Evolutionary conservation across 2,888 invertebrate genomes (phyloP).

Genomic region (Abrostola triplasia): DNA sequence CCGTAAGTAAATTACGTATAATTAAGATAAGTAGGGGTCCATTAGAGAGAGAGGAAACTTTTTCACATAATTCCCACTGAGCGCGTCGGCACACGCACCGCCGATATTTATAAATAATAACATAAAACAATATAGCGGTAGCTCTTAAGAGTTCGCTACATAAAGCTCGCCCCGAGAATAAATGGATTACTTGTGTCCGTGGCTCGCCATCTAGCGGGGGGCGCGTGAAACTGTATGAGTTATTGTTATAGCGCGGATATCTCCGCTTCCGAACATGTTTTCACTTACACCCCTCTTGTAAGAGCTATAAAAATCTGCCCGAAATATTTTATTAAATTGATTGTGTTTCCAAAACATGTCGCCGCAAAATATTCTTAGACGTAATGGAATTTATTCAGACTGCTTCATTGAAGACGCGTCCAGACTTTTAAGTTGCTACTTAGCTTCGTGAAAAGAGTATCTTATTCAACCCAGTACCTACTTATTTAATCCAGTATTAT

Average conservation of each 20-base stretch:
- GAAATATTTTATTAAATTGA: constrained; percentile 82
- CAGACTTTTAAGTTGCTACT: constrained; percentile 35
- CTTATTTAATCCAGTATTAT: constrained; percentile 22
- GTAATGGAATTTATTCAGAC: constrained; percentile 45
- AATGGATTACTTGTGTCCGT: constrained; percentile 88
- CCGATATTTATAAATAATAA: constrained; percentile 85
- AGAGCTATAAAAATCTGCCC: constrained; percentile 83
- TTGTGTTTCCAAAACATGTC: constrained; percentile 70
- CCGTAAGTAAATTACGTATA: constrained; percentile 46
- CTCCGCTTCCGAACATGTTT: constrained; percentile 84
- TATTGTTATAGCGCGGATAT: constrained; percentile 87
- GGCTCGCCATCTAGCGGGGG: constrained; percentile 86
- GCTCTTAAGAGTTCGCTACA: constrained; percentile 84
- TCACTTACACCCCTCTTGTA: constrained; percentile 86
- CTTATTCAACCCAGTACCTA: constrained; percentile 15
- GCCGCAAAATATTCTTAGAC: constrained; percentile 53
- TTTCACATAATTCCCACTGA: constrained; percentile 67
- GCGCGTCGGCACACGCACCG: constrained; percentile 67
- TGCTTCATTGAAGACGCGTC: constrained; percentile 34
- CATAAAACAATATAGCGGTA: constrained; percentile 83
- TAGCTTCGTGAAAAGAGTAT: constrained; percentile 24
- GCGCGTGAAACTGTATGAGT: constrained; percentile 81
- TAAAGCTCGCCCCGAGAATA: constrained; percentile 87
- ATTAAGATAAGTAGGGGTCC: constrained; percentile 53
- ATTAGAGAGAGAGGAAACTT: constrained; percentile 39